These are phyloP conservation scores for Folsomia candida DNA, from an alignment of 2,888 invertebrate species.

Conservation along the genomic window DNA sequence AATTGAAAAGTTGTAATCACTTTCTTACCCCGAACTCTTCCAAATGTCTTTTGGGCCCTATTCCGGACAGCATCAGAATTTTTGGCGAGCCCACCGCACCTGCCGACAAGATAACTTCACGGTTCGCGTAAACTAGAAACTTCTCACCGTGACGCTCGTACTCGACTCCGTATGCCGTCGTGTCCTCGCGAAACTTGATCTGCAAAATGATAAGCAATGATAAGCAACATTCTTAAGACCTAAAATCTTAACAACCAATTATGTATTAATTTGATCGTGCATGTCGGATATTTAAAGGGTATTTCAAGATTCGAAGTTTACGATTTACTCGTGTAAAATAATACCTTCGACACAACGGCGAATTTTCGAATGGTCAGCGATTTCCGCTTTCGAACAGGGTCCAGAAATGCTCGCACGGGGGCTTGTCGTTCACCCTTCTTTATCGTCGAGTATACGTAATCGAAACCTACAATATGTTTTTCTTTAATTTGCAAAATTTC, in stretches of 20 bases:
- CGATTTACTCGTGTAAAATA: too few species aligned
- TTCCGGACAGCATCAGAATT: too few species aligned
- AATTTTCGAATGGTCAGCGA: slow-evolving; percentile 40
- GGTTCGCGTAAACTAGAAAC: slow-evolving; percentile 28
- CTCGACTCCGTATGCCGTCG: slow-evolving; percentile 40
- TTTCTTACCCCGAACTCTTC: slow-evolving; percentile 37
- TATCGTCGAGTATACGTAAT: slow-evolving; percentile 35
- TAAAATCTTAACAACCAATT: too few species aligned
- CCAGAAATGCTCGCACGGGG: slow-evolving; percentile 32
- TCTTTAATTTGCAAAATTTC: background rate
- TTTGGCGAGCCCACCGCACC: slow-evolving; percentile 28
- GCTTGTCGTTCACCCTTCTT: slow-evolving; percentile 39
- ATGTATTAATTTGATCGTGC: too few species aligned
- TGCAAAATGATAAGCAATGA: background rate
- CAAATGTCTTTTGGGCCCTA: slow-evolving; percentile 37
- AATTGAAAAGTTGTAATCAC: too few species aligned
- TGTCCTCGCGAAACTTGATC: slow-evolving; percentile 27
- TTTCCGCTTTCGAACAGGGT: slow-evolving; percentile 27
- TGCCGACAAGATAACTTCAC: slow-evolving; percentile 33
- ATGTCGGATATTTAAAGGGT: too few species aligned
- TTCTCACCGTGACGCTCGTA: slow-evolving; percentile 39
- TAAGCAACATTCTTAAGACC: too few species aligned
- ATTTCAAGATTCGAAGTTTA: too few species aligned
- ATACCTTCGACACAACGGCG: slow-evolving; percentile 39
- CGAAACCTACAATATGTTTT: slow-evolving; percentile 34